Percentiles rank a stretch among this genome's conserved stretches.
Evolutionary conservation across 1,140 invertebrate genomes (phyloP).

Genomic region (Aradophagus sp.): DNA sequence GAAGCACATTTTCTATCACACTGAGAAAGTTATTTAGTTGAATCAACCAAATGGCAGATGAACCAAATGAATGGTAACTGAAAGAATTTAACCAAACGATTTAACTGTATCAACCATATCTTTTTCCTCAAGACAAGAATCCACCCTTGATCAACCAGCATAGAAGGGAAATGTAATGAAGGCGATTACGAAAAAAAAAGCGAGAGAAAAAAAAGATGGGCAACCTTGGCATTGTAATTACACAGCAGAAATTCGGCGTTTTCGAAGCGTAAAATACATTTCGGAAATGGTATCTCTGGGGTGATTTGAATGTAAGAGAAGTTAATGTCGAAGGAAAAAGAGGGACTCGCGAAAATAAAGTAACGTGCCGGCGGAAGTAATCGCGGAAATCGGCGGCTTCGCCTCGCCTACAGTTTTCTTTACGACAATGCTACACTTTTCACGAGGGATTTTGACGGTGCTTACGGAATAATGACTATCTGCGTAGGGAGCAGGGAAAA

Average conservation of each 20-base stretch:
- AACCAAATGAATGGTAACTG: too few species aligned
- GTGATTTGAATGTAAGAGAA: conserved; percentile 44
- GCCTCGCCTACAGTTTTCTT: conserved; percentile 45
- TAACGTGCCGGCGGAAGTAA: conserved; percentile 61
- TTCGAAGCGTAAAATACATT: conserved; percentile 42
- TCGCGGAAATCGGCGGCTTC: conserved; percentile 63
- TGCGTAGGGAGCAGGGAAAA: conserved; percentile 34
- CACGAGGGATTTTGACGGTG: conserved; percentile 53
- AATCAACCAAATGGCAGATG: too few species aligned
- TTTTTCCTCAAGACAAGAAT: too few species aligned
- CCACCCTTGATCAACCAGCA: too few species aligned
- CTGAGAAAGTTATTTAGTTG: too few species aligned
- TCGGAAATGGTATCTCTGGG: conserved; percentile 35
- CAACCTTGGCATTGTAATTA: conserved; percentile 16
- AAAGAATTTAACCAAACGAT: too few species aligned
- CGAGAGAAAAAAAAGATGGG: conserved; percentile 8
- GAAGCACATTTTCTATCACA: too few species aligned
- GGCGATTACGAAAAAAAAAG: neutral
- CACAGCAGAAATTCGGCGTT: conserved; percentile 10
- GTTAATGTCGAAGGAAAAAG: conserved; percentile 20
- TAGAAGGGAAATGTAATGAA: too few species aligned
- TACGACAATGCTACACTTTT: conserved; percentile 58
- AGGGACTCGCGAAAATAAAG: conserved; percentile 22
- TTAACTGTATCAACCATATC: too few species aligned
- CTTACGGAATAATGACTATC: conserved; percentile 58